Percentiles rank a stretch among this genome's conserved stretches.
phyloP scores from a whole-genome alignment of 1,140 invertebrate species.

The Formica selysi region DNA sequence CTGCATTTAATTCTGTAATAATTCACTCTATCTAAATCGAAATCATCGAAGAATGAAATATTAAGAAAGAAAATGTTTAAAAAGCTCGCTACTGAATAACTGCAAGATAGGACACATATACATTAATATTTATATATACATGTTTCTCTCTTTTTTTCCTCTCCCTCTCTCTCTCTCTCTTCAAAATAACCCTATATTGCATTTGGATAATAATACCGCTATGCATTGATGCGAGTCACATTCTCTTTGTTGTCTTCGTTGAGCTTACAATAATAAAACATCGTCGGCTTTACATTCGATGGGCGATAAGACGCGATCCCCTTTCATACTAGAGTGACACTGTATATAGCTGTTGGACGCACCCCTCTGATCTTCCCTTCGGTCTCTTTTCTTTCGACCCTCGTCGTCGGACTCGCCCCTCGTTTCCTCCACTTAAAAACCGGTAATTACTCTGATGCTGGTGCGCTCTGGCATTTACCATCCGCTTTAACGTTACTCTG shows the following conservation, averaged over 20 bases:
- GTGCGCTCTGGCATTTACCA: conserved; percentile 75
- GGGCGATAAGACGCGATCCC: conserved; percentile 34
- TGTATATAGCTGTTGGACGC: conserved; percentile 52
- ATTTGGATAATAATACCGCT: neutral
- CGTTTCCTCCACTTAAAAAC: conserved; percentile 80
- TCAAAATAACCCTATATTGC: neutral
- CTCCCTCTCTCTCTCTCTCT: too few relatives aligned
- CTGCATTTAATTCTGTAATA: neutral
- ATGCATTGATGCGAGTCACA: conserved; percentile 9
- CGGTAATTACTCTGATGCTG: conserved; percentile 78
- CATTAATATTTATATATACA: neutral
- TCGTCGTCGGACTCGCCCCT: conserved; percentile 70
- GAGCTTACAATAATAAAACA: conserved; percentile 44
- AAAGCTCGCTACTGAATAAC: neutral
- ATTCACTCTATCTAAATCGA: conserved; percentile 19
- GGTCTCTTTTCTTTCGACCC: conserved; percentile 64
- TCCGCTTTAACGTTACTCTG: conserved; percentile 63
- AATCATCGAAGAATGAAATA: neutral
- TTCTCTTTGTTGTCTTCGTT: neutral
- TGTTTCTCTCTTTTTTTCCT: too few relatives aligned
- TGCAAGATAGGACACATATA: neutral
- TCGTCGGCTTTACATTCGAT: conserved; percentile 36
- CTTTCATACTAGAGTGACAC: conserved; percentile 29
- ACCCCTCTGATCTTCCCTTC: conserved; percentile 53
- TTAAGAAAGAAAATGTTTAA: neutral